Evolutionary conservation across 1,140 invertebrate species (phyloP), one percentile per base, ranked within the genome.

Genomic region (Nephila pilipes): DNA sequence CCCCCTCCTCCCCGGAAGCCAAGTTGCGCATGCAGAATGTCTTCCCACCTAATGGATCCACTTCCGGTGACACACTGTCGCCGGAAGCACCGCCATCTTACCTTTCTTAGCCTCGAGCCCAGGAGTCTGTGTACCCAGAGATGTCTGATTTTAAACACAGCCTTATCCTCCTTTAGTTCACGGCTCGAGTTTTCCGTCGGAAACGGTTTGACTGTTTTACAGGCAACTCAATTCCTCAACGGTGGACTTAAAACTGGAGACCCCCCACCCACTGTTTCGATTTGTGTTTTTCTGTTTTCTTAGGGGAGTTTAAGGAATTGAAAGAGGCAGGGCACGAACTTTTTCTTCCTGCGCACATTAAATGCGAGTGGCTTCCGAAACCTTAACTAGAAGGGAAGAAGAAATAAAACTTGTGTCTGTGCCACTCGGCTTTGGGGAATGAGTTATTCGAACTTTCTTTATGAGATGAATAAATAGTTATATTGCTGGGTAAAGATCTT

Each of bases 11-110:
- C 63, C 63, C 63, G 92, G 92, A 93, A 93, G 92, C 85, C 85
- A 65, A 80, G 54, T 93, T 93, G 87, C 87, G 92, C 87, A 89
- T 93, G 92, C 87, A 90, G 92, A 93, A 93, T 89, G 92, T 90
- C 92, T 85, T 79, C 85, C 83, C 85, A 65, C 92, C 92, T 93
- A 93, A 93, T 93, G 92, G 92, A 93, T 81, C 87, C 25, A 90
- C 92, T 89, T 93, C 92, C 92, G 87, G 87, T 90, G 92, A 93
- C 92, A 93, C 87, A 93, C 75, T 85, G 87, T 90, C 87, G 75
- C 57, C 92, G 92, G 92, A 93, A 88, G 87, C 36, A 81, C 60
- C 83, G 85, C 91, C 85, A 87, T 87, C 83, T 87, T 93, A 87
- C 91, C 85, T 87, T 87, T 93, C 85, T 93, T 92, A 85, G 90